Evolutionary conservation across 23 tunicate genomes (phyloP).

Genomic region (Styela plicata): DNA sequence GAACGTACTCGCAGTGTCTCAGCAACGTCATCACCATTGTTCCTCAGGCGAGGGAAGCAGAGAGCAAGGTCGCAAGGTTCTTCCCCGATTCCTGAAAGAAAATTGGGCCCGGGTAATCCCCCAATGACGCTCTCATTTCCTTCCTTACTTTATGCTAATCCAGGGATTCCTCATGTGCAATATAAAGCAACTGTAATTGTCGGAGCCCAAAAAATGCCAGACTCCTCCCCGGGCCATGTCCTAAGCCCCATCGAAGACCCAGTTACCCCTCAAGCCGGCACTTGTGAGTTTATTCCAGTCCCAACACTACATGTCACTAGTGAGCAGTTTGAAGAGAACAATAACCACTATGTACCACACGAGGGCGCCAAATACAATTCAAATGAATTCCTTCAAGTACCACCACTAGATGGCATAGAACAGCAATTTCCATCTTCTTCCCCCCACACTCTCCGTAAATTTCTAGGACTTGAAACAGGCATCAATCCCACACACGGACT

Average conservation of each 20-base stretch:
- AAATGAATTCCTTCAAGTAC: slow-evolving; percentile 7
- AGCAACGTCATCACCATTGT: not conserved
- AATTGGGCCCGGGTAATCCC: not conserved
- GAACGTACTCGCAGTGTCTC: not conserved
- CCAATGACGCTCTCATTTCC: not conserved
- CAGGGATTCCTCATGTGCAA: not conserved
- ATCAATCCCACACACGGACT: not conserved
- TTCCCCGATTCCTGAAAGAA: slow-evolving; percentile 2
- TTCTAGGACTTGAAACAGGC: not conserved
- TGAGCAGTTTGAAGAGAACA: slow-evolving; percentile 35
- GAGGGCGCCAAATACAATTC: not conserved
- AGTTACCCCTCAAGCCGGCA: slow-evolving; percentile 24
- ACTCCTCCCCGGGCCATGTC: not conserved
- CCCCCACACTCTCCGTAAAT: slow-evolving; percentile 21
- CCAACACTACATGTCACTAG: not conserved
- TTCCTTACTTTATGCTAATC: not conserved
- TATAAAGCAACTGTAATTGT: not conserved
- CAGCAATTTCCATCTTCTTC: slow-evolving; percentile 64
- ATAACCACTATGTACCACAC: slow-evolving; percentile 1
- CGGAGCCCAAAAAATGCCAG: not conserved
- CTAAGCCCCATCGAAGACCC: slow-evolving; percentile 11
- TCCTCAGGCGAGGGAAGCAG: slow-evolving; percentile 12
- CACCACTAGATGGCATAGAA: not conserved
- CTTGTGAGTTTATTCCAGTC: not conserved
- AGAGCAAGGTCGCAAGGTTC: slow-evolving; percentile 16